Evolutionary conservation across 2,888 invertebrate genomes (phyloP).

Genomic region (Catocala sponsa): DNA sequence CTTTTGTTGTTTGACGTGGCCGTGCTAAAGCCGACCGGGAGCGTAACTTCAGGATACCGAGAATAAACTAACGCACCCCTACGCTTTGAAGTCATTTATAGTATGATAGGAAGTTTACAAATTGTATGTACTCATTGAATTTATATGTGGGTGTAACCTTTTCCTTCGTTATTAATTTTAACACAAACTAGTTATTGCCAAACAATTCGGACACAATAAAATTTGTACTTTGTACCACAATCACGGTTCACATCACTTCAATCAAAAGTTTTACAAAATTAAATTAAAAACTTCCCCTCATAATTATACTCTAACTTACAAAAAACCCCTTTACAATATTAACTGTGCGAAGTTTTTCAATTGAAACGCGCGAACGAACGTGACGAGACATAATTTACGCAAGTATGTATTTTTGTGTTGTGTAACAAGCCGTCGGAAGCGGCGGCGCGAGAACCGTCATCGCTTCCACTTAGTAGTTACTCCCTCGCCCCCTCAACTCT

Average conservation of each 20-base stretch:
- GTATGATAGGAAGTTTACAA: slow-evolving; percentile 25
- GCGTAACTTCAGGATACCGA: slow-evolving; percentile 54
- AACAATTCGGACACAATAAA: too few species aligned
- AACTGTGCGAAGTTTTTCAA: slow-evolving; percentile 46
- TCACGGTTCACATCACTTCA: not conserved
- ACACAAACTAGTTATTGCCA: too few species aligned
- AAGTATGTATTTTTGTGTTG: slow-evolving; percentile 72
- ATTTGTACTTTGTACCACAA: too few species aligned
- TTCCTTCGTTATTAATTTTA: too few species aligned
- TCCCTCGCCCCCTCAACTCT: slow-evolving; percentile 71
- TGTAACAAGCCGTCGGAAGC: slow-evolving; percentile 62
- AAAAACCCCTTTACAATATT: slow-evolving; percentile 46
- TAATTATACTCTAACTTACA: slow-evolving; percentile 30
- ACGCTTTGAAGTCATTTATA: slow-evolving; percentile 47
- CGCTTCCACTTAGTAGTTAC: slow-evolving; percentile 82
- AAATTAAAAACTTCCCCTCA: slow-evolving; percentile 34
- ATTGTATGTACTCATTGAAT: not conserved
- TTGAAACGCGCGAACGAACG: slow-evolving; percentile 54
- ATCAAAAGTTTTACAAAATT: slow-evolving; percentile 20
- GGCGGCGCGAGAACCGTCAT: slow-evolving; percentile 65
- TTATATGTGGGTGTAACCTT: too few species aligned
- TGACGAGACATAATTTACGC: slow-evolving; percentile 77
- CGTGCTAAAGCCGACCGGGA: slow-evolving; percentile 65
- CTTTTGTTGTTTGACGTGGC: slow-evolving; percentile 78
- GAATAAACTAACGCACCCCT: slow-evolving; percentile 58